phyloP scores from a whole-genome alignment of 2,797 vertebrate species.

The Fratercula arctica region DNA sequence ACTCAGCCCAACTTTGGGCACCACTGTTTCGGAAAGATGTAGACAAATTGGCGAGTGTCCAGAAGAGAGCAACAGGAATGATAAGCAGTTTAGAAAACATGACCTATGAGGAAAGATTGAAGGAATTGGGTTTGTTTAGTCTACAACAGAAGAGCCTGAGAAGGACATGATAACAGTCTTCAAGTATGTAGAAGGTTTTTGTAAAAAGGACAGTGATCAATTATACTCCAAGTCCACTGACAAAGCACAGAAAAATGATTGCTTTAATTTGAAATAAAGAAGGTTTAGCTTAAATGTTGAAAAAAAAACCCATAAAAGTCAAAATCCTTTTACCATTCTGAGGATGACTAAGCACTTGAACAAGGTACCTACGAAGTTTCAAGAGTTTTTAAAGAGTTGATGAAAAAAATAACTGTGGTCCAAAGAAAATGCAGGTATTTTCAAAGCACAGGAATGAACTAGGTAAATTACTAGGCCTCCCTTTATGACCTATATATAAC shows the following conservation, averaged over 20 bases:
- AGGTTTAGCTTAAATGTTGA: background rate
- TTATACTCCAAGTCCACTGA: constrained; percentile 37
- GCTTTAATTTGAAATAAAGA: constrained; percentile 24
- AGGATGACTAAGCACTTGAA: background rate
- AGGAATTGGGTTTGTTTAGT: constrained; percentile 74
- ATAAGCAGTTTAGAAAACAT: constrained; percentile 72
- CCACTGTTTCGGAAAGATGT: background rate
- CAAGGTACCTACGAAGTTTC: background rate
- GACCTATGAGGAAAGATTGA: constrained; percentile 73
- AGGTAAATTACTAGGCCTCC: background rate
- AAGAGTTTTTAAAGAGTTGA: background rate
- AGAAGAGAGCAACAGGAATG: constrained; percentile 62
- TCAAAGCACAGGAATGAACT: background rate
- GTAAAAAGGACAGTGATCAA: constrained; percentile 55
- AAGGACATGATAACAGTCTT: constrained; percentile 68
- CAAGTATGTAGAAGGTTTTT: constrained; percentile 67
- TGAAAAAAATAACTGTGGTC: background rate
- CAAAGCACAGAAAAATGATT: background rate
- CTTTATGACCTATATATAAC: background rate
- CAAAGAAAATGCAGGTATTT: constrained; percentile 5
- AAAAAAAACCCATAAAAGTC: background rate
- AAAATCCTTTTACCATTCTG: background rate
- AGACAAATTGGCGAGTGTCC: constrained; percentile 56
- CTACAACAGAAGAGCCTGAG: constrained; percentile 64
- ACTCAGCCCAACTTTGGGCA: background rate